Conservation (phyloP, 1,140 invertebrate genomes). For the Cyrtorhinus lividipennis region DNA sequence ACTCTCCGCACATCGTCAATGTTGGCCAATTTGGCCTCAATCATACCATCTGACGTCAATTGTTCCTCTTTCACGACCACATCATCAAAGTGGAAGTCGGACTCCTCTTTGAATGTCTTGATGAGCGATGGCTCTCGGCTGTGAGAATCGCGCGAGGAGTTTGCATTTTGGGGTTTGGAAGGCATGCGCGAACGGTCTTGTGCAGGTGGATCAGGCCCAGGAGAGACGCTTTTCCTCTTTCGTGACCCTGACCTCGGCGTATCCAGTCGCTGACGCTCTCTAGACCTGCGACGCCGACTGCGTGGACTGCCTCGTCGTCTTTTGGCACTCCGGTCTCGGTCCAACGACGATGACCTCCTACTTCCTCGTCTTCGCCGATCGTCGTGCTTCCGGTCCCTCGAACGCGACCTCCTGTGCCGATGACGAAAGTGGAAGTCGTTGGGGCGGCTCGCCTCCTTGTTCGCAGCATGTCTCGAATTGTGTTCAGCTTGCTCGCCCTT, state of each 20-base stretch:
- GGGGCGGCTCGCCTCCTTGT: too few species aligned
- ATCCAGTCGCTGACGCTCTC: neutral
- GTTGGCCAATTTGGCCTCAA: too few species aligned
- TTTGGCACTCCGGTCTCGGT: neutral
- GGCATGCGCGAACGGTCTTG: neutral
- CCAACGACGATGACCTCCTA: neutral
- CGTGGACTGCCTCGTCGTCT: neutral
- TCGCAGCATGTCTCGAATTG: too few species aligned
- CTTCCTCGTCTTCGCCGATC: neutral
- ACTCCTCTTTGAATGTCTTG: neutral
- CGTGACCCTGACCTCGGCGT: neutral
- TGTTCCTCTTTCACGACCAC: neutral
- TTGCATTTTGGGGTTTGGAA: neutral
- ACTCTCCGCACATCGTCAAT: too few species aligned
- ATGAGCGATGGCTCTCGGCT: neutral
- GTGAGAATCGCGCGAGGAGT: neutral
- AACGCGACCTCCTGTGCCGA: too few species aligned
- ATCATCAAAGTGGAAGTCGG: neutral
- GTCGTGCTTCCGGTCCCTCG: neutral
- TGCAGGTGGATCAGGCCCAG: too few species aligned
- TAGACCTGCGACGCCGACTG: neutral
- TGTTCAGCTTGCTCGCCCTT: too few species aligned
- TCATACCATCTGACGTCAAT: too few species aligned
- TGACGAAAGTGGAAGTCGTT: too few species aligned
- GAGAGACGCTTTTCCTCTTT: neutral